Percentiles rank a stretch among this genome's conserved stretches.
These are phyloP conservation scores for Brienomyrus brachyistius DNA, from an alignment of 2,113 vertebrate genomes.

Conservation along the genomic window DNA sequence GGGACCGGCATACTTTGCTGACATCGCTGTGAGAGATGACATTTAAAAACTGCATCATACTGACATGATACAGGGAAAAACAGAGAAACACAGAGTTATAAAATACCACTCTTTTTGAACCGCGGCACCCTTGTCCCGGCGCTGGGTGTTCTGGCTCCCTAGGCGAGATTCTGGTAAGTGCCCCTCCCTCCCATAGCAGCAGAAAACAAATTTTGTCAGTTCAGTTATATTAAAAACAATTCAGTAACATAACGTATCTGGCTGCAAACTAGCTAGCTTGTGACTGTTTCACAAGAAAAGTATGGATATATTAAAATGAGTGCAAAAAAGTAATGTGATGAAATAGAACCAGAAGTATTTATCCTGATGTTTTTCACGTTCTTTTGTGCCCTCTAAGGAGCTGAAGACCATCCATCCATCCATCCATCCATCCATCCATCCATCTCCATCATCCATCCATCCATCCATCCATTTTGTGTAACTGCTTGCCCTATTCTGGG, in stretches of 20 bases:
- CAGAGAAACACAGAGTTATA: not conserved
- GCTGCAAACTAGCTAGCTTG: not conserved
- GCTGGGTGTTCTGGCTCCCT: not conserved
- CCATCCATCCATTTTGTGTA: not conserved
- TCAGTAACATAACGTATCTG: not conserved
- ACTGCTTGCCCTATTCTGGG: not conserved
- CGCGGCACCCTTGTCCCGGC: not conserved
- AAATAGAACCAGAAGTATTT: not conserved
- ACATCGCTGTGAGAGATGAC: not conserved
- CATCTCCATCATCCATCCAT: not conserved
- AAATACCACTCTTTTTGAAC: not conserved
- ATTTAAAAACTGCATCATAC: not conserved
- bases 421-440: not conserved
- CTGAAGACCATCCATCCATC: not conserved
- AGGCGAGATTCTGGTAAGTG: not conserved
- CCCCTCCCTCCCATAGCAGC: not conserved
- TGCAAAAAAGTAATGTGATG: not conserved
- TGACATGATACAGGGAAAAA: not conserved
- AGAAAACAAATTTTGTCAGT: not conserved
- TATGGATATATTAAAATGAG: not conserved
- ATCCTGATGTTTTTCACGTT: not conserved
- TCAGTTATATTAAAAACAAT: not conserved
- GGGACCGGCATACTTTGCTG: not conserved
- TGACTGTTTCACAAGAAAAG: not conserved
- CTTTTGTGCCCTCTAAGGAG: not conserved